Evolutionary conservation across 2,113 vertebrate species (phyloP), one percentile per base, ranked within the genome.

Genomic region (Leuciscus idus): DNA sequence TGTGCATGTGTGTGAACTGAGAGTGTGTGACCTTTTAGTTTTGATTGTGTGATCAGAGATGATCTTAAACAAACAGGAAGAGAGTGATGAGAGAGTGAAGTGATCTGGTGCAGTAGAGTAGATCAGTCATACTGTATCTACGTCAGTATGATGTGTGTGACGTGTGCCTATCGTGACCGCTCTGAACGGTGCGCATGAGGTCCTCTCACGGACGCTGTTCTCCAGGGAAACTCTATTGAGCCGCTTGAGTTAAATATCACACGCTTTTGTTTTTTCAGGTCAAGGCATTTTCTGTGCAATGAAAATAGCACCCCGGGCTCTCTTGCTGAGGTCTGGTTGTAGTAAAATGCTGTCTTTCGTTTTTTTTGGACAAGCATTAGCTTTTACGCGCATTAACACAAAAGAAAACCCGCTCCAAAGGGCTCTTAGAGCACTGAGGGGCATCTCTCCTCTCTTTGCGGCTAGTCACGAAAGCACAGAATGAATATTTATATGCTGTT

Each of bases 241-340:
- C 88, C 55, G 50, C 89, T 48, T 85, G 83, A 93, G 91, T 91
- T 90, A 92, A 92, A 93, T 92, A 93, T 94, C 89, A 92, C 93
- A 91, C 89, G 89, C 92, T 92, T 94, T 94, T 92, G 92, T 93
- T 92, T 94, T 93, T 95, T 94, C 91, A 93, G 93, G 94, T 95
- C 94, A 95, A 85, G 91, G 86, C 89, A 85, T 90, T 93, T 91
- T 92, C 68, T 88, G 90, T 89, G 92, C 88, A 85, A 90, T 78
- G 55, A 88, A 88, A 88, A 91, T 91, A 89, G 61, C 48, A 90
- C 94, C 90, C 74, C 84, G 86, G 92, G 92, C 89, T 74, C 81
- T 84, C 86, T 48, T 33, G 28, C 89, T 81, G 78, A 85, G 79
- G 86, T 91, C 89, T 90, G 86, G 68, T 83, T 36, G 86, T 72